Conservation (phyloP, 2,797 vertebrate species). For the Threskiornis aethiopicus region DNA sequence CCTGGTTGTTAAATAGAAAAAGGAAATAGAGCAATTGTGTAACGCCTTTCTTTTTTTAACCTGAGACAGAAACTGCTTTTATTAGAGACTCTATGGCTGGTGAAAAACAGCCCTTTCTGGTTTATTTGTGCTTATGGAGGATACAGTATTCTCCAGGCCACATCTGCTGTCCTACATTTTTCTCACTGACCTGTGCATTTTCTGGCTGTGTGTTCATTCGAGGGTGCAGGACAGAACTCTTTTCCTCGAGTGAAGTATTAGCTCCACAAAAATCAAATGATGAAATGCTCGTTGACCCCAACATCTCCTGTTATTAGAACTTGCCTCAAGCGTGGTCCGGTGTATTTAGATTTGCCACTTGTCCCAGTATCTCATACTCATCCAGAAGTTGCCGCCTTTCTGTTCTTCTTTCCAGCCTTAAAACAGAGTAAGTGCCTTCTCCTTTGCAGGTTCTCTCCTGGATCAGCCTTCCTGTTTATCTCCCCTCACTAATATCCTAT, state of each 20-base stretch:
- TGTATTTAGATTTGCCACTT: background rate
- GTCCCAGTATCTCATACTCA: background rate
- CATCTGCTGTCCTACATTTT: background rate
- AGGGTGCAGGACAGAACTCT: background rate
- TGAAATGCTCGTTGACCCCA: background rate
- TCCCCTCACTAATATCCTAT: background rate
- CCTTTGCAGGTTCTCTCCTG: background rate
- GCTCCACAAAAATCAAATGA: background rate
- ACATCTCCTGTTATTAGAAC: background rate
- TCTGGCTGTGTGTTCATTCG: background rate
- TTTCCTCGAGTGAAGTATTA: background rate
- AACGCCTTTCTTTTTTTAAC: constrained; percentile 49
- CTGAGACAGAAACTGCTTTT: constrained; percentile 36
- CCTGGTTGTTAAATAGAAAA: background rate
- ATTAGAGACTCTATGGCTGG: background rate
- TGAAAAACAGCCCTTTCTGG: background rate
- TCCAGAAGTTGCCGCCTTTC: background rate
- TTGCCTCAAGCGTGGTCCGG: background rate
- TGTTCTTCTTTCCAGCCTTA: background rate
- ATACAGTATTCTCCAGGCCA: background rate
- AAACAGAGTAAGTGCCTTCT: background rate
- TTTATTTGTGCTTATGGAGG: background rate
- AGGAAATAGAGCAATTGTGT: constrained; percentile 50
- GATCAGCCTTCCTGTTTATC: background rate
- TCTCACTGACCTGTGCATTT: background rate